Base-by-base conservation (phyloP, 2,888 invertebrate species). In the Andrena hattorfiana region DNA sequence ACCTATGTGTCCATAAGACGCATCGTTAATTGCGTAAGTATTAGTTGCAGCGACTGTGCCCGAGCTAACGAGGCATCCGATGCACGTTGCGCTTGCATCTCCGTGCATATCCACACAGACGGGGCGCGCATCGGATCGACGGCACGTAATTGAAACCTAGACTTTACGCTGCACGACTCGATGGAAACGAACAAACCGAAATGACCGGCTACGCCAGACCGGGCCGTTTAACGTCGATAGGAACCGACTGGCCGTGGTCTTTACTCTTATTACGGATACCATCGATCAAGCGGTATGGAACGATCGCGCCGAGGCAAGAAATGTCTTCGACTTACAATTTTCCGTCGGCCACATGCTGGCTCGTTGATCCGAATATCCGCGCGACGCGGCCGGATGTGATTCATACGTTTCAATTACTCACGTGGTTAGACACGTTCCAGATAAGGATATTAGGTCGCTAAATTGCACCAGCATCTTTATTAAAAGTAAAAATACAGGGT, bases 381-480 rank as follows among this genome's bases (percentile, higher is more conserved):
- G 54, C 64, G 10, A 8, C 54, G 20, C 20, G 49, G 35, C 49
- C 63, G 79, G 70, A 80, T 60, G 51, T 77, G 70, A 80, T 77
- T 80, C 79, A 77, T 77, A 42, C 70, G 35, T 77, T 79, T 77
- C 68, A 77, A 77, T 77, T 69, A 70, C 70, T 79, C 78, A 35
- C 76, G 56, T 56, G 76, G 56, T 5, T 69, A 76, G 16, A 28
- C 79, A 68, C 78, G 10, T 76, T 51, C 64, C 6, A 64, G 64
- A 77, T 70, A 77, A 30, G 49, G 59, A 64, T 16, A 16, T 13
- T 42, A 42, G 42, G 42, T 42, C 13, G 42, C 16, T 42, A 42
- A 16, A 42, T 42, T 16, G 5, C 16, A 5, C 0, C 16, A 4
- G 16, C 13, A 16, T 42, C 42, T 42, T 42, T 16, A 42, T 42